Percentiles rank a stretch among this genome's conserved stretches.
Evolutionary conservation across 2,797 vertebrate species (phyloP).

Genomic region (Platalea minor): DNA sequence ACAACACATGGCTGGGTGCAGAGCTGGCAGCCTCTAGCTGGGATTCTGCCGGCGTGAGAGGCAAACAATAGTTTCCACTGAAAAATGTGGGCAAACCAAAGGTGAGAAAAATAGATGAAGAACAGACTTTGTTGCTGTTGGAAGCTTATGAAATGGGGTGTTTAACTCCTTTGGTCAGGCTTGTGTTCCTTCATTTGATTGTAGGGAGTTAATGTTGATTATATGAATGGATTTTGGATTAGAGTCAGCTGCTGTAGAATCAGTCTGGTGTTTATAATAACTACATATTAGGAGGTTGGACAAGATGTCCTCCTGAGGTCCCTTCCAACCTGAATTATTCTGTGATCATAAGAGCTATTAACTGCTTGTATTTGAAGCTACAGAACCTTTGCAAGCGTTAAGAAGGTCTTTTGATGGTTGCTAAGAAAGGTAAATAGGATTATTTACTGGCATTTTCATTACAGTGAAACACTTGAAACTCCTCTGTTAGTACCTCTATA

Average conservation of each 20-base stretch:
- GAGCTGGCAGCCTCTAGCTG: background rate
- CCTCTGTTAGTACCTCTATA: background rate
- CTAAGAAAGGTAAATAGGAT: background rate
- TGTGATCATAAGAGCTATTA: background rate
- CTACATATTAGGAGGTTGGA: background rate
- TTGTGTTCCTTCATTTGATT: background rate
- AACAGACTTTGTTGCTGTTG: background rate
- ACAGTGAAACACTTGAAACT: background rate
- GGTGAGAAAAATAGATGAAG: background rate
- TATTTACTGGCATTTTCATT: background rate
- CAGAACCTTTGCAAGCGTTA: background rate
- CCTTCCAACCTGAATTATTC: background rate
- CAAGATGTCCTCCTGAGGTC: background rate
- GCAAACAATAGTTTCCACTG: background rate
- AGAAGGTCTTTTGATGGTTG: background rate
- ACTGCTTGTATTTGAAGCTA: background rate
- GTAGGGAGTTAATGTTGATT: background rate
- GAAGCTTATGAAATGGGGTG: background rate
- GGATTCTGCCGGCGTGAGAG: background rate
- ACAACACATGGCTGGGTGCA: background rate
- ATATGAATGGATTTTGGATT: background rate
- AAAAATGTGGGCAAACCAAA: background rate
- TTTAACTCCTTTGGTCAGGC: background rate
- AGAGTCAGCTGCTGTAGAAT: background rate
- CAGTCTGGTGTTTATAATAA: background rate